Conservation (phyloP, 2,797 vertebrate genomes). For the Phoeniculus purpureus region DNA sequence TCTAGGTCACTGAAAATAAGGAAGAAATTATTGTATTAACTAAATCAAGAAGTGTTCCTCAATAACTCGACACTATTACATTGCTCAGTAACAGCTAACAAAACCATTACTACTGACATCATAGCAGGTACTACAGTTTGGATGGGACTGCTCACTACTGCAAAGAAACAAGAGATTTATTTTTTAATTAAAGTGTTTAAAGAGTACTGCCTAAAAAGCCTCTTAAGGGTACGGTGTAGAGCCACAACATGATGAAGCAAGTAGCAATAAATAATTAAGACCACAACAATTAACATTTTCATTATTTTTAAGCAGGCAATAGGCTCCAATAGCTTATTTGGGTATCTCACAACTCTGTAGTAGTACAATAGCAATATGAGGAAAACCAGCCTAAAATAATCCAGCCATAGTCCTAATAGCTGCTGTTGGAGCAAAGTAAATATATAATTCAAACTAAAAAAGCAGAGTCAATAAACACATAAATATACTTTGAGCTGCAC, state of each 20-base stretch:
- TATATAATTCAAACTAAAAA: neutral
- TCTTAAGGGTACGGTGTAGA: neutral
- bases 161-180: neutral
- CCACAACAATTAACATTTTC: neutral
- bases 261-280: neutral
- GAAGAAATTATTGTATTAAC: neutral
- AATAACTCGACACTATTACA: neutral
- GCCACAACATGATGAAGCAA: neutral
- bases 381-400: neutral
- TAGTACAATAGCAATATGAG: neutral
- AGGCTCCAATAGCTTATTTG: neutral
- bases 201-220: neutral
- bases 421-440: neutral
- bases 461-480: neutral
- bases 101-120: neutral
- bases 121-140: neutral
- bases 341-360: neutral
- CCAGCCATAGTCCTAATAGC: neutral
- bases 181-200: neutral
- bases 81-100: neutral
- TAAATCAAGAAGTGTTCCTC: neutral
- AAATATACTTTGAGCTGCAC: neutral
- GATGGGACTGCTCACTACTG: neutral
- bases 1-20: neutral
- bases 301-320: neutral